These are phyloP conservation scores for Rhabdornis inornatus DNA, from an alignment of 2,113 vertebrate genomes.

Conservation along the genomic window DNA sequence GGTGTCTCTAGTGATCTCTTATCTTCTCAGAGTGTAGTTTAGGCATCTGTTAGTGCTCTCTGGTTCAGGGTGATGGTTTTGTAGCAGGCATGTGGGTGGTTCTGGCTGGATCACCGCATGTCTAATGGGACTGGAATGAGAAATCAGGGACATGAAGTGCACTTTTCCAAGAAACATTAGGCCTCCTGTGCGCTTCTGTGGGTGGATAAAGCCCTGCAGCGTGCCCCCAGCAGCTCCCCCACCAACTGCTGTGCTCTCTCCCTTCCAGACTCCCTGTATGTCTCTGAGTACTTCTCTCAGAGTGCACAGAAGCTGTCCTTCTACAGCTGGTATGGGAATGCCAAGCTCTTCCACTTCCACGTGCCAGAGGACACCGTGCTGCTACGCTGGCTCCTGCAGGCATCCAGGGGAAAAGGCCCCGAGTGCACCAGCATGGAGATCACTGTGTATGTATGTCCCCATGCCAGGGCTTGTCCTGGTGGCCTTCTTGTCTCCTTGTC, in stretches of 20 bases:
- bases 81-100: neutral
- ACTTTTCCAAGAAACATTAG: neutral
- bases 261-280: conserved; percentile 70
- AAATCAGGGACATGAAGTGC: neutral
- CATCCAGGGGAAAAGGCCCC: conserved; percentile 70
- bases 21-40: neutral
- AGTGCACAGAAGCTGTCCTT: conserved; percentile 85
- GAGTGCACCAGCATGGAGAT: conserved; percentile 79
- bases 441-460: conserved; percentile 78
- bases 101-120: neutral
- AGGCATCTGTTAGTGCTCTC: neutral
- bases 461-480: neutral
- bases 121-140: neutral
- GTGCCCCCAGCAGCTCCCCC: neutral
- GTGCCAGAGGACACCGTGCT: conserved; percentile 85
- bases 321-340: conserved; percentile 89
- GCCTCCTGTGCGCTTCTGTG: neutral
- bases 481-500: neutral
- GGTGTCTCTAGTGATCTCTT: neutral
- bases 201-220: neutral
- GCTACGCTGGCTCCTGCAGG: conserved; percentile 85
- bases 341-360: conserved; percentile 86
- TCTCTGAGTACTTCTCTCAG: conserved; percentile 86
- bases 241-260: neutral
- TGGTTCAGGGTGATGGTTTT: neutral